A percentile compares a stretch with the other conserved stretches of the same genome.
phyloP scores from a whole-genome alignment of 2,888 invertebrate species.

The Stenodema calcarata region DNA sequence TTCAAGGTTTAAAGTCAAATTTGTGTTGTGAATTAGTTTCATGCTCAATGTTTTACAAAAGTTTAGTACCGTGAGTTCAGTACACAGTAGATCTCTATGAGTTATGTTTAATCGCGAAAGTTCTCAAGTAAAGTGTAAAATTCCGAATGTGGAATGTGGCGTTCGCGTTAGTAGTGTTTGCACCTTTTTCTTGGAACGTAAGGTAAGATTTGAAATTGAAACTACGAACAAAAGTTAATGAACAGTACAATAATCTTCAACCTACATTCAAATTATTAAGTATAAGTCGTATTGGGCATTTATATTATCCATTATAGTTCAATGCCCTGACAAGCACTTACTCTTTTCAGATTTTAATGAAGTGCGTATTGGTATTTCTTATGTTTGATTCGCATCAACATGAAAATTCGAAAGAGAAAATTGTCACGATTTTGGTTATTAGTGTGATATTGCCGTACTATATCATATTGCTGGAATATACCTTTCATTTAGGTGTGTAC shows the following conservation, averaged over 20 bases:
- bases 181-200: constrained; percentile 56
- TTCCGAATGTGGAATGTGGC: constrained; percentile 55
- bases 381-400: no score
- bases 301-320: not conserved
- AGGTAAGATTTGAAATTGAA: constrained; percentile 56
- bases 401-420: no score
- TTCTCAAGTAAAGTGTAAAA: constrained; percentile 50
- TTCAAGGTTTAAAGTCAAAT: constrained; percentile 53
- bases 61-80: constrained; percentile 54
- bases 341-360: no score
- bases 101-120: constrained; percentile 40
- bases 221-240: constrained; percentile 27
- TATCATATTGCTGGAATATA: no score
- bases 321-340: not conserved
- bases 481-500: no score
- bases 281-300: not conserved
- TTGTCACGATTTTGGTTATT: no score
- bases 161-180: constrained; percentile 55
- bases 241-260: not conserved
- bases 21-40: constrained; percentile 56
- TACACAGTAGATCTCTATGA: constrained; percentile 35
- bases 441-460: no score
- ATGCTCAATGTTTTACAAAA: constrained; percentile 51
- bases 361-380: no score
- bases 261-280: not conserved